Evolutionary conservation across 2,888 invertebrate genomes (phyloP), one percentile per base, ranked within the genome.

Genomic region (Strigamia maritima): DNA sequence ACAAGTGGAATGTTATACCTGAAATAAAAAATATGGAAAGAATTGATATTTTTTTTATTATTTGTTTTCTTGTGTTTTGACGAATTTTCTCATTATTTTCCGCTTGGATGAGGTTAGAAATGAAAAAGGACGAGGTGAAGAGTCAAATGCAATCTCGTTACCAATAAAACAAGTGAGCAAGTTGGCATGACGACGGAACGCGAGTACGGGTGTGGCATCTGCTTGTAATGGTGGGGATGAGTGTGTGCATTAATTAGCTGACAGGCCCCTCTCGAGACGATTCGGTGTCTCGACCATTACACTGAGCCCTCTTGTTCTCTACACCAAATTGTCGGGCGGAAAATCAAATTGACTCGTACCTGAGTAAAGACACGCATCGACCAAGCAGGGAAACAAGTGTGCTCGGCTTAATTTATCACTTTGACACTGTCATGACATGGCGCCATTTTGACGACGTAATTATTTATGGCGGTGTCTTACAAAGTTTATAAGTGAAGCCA

Each of bases 191-290:
- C 54, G 54, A 54, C 54, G 54, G 54, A 54, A 54, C 54, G 54
- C 54, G 54, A 54, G 22, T 54, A 54, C 54, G 26, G 70, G 28
- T 28, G 70, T 70, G 70, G 70, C 70, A 70, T 70, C 70, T 70
- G 70, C 70, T 24, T 70, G 70, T 70, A 70, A 70, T 70, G 70
- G 70, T 35, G 70, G 70, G 70, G 28, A 28, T 70, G 70, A 28
- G 70, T 70, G 70, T 70, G 70, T 70, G 70, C 70, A 70, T 70
- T 70, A 70, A 70, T 70, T 70, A 70, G 70, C 70, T 70, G 70
- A 70, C 70, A 70, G 70, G 70, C 28, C 70, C 70, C 70, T 70
- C 70, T 70, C 70, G 70, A 70, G 70, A 70, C 70, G 70, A 70
- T 54, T 54, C 54, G 54, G 54, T 54, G 54, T 70, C 70, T 70